Base-by-base conservation (phyloP, 2,888 invertebrate species). In the Julus scanicus region DNA sequence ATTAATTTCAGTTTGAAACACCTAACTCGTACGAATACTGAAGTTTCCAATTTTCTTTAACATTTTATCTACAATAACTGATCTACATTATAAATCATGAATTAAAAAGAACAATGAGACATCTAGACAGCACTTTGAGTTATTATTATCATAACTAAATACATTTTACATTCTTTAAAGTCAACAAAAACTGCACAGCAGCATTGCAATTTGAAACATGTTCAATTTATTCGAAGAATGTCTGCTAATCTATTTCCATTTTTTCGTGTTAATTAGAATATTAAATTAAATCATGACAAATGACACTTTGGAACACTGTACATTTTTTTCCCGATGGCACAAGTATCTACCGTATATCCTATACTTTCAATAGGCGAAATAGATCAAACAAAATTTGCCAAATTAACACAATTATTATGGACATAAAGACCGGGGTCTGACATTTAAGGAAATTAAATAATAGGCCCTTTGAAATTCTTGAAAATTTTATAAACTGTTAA, bases 321-420 rank as follows among this genome's bases (percentile, higher is more conserved):
- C 49, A 57, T 57, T 57, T 57, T 57, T 57, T 48, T 57, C 15
- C 57, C 57, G 57, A 57, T 57, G 57, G 57, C 57, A 57, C 57
- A 15, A 57, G 11, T 57, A 57, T 57, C 17, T 57, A 57, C 15
- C 4, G 57, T 57, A 57, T 17, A 57, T 57, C 57, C 11, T 57
- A 57, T 57, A 57, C 57, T 15, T 57, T 57, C 57, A 57, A 11
- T 57, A 57, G 57, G 17, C 57, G 57, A 57, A 57, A 57, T 17
- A 57, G 11, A 15, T 57, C 57, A 11, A 57, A 49, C 57, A 48
- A 29, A 29, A 57, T 15, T 57, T 17, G 57, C 15, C 8, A 49
- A 11, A 49, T 49, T 49, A 49, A 49, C 49, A 49, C 13, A 49
- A 49, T 49, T 49, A 49, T 29, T 29, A 1, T 1, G 29, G 29